phyloP scores from a whole-genome alignment of 2,797 vertebrate genomes.

The Trichosurus vulpecula region DNA sequence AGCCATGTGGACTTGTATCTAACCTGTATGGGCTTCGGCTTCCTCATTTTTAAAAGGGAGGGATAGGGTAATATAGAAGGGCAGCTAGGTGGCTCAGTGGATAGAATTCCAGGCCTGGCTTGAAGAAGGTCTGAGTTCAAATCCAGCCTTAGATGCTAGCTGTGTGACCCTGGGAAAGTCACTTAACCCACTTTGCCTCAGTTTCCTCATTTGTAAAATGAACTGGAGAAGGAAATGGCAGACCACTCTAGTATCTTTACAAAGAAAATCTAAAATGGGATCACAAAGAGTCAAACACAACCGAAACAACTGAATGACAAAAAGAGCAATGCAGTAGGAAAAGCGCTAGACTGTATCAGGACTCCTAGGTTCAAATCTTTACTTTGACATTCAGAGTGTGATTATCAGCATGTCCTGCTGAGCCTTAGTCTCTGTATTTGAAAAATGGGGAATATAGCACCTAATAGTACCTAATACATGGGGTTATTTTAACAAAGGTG shows the following conservation, averaged over 20 bases:
- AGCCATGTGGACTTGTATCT: conserved; percentile 38
- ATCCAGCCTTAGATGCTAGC: no score
- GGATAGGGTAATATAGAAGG: not conserved
- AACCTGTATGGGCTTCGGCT: not conserved
- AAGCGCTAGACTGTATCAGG: not conserved
- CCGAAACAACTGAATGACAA: not conserved
- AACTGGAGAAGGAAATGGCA: no score
- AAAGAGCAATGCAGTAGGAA: not conserved
- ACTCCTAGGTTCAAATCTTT: not conserved
- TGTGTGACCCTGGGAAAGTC: no score
- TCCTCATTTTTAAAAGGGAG: not conserved
- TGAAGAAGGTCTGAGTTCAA: no score
- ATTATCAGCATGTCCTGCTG: not conserved
- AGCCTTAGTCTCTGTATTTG: not conserved
- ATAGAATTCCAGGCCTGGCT: no score
- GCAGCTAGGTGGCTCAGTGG: no score
- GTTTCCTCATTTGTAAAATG: no score
- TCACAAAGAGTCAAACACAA: not conserved
- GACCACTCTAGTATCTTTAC: no score
- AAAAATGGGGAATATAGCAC: not conserved
- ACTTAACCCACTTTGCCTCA: no score
- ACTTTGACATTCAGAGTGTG: not conserved
- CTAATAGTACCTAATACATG: not conserved
- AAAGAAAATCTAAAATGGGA: not conserved
- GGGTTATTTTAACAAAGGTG: not conserved